These are phyloP conservation scores for Zygothrica quintamaculata DNA, from an alignment of 2,888 invertebrate genomes.

Conservation along the genomic window DNA sequence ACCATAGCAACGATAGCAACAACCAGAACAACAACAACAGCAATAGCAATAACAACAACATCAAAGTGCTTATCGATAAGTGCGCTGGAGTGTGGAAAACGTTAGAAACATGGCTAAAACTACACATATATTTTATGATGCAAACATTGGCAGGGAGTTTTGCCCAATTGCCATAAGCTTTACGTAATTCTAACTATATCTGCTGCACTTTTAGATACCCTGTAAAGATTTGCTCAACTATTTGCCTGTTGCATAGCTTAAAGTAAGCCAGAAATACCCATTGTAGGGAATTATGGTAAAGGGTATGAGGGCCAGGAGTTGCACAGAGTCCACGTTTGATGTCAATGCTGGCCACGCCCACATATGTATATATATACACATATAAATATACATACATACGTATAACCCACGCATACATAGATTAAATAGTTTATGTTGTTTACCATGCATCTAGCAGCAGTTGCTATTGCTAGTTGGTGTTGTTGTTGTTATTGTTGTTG, in stretches of 20 bases:
- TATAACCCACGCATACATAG: slow-evolving; percentile 49
- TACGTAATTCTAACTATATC: slow-evolving; percentile 1
- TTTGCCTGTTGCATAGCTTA: slow-evolving; percentile 11
- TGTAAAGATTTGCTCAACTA: not conserved
- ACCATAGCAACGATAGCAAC: slow-evolving; percentile 34
- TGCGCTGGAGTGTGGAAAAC: slow-evolving; percentile 31
- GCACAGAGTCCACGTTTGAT: slow-evolving; percentile 36
- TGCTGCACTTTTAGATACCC: slow-evolving; percentile 11
- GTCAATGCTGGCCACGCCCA: slow-evolving; percentile 39
- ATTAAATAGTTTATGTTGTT: slow-evolving; percentile 79
- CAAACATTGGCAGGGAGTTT: slow-evolving; percentile 57
- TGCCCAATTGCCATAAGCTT: slow-evolving; percentile 37
- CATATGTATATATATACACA: slow-evolving; percentile 1
- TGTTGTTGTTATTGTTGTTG: slow-evolving; percentile 11
- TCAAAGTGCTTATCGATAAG: slow-evolving; percentile 36
- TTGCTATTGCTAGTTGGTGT: slow-evolving; percentile 26
- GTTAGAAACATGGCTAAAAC: slow-evolving; percentile 48
- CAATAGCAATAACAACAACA: slow-evolving; percentile 25
- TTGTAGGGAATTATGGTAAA: not conserved
- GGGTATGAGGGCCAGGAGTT: slow-evolving; percentile 37
- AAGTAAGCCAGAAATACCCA: slow-evolving; percentile 1
- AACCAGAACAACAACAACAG: slow-evolving; percentile 23
- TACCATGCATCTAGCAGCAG: slow-evolving; percentile 58
- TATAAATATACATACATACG: slow-evolving; percentile 1
- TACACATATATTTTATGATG: slow-evolving; percentile 64